Percentiles rank a stretch among this genome's conserved stretches.
Conservation (phyloP, 1,140 invertebrate species). For the Drosophila biarmipes region DNA sequence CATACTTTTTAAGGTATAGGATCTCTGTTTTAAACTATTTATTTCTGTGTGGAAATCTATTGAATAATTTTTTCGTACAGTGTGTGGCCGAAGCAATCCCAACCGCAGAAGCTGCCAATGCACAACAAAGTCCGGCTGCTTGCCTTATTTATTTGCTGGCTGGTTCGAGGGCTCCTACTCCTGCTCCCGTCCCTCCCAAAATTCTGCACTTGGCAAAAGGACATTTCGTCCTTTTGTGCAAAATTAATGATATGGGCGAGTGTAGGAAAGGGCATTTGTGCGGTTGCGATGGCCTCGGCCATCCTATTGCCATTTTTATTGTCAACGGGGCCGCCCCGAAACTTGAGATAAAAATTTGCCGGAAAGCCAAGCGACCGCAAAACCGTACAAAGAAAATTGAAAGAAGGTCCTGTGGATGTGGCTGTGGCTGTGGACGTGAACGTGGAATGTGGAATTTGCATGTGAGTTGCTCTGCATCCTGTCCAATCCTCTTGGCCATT, state of each 20-base stretch:
- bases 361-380: constrained; percentile 52
- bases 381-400: constrained; percentile 75
- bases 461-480: constrained; percentile 38
- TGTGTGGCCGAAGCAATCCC: constrained; percentile 21
- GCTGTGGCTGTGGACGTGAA: neutral
- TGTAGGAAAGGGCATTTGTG: constrained; percentile 21
- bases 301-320: constrained; percentile 75
- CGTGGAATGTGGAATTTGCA: constrained; percentile 66
- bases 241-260: constrained; percentile 74
- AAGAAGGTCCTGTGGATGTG: constrained; percentile 34
- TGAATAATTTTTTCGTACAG: neutral
- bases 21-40: too few species aligned
- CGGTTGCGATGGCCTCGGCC: constrained; percentile 27
- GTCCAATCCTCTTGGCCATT: constrained; percentile 19
- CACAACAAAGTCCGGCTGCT: constrained; percentile 68
- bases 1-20: too few species aligned
- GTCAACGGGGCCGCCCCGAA: constrained; percentile 55
- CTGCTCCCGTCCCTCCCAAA: neutral
- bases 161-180: constrained; percentile 24
- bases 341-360: constrained; percentile 64
- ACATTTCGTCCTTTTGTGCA: constrained; percentile 63
- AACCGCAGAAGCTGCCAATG: constrained; percentile 64
- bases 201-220: constrained; percentile 70
- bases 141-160: constrained; percentile 72
- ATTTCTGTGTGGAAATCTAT: too few species aligned